Conservation (phyloP, 2,797 vertebrate genomes). For the Leptodactylus fallax region DNA sequence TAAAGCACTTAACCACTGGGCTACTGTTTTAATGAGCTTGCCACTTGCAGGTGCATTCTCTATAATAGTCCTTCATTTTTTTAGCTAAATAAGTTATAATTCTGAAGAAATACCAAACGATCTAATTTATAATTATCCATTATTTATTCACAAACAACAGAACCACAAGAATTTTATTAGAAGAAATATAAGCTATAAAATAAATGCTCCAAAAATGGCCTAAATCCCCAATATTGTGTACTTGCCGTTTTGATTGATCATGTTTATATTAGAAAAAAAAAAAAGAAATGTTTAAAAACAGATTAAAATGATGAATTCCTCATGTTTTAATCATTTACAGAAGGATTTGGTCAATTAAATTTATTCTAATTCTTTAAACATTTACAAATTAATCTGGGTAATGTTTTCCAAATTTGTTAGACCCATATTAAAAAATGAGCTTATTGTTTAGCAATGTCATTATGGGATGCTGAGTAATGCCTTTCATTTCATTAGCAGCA, state of each 20-base stretch:
- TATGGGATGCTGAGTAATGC: slow-evolving; percentile 56
- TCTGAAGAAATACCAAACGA: background rate
- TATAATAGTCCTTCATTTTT: background rate
- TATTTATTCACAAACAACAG: background rate
- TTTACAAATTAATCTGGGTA: slow-evolving; percentile 68
- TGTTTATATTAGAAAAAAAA: slow-evolving; percentile 31
- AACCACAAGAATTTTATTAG: slow-evolving; percentile 4
- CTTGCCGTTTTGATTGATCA: slow-evolving; percentile 14
- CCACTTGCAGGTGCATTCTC: background rate
- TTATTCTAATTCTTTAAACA: slow-evolving; percentile 64
- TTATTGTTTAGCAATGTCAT: slow-evolving; percentile 54
- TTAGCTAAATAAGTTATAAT: background rate
- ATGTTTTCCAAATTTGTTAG: slow-evolving; percentile 61
- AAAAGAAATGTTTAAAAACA: slow-evolving; percentile 49
- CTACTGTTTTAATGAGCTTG: background rate
- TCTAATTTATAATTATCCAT: slow-evolving; percentile 12
- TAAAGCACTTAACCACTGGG: slow-evolving; percentile 1
- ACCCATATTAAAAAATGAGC: slow-evolving; percentile 67
- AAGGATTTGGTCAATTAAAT: slow-evolving; percentile 69
- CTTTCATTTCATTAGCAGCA: slow-evolving; percentile 55
- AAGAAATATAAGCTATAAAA: slow-evolving; percentile 1
- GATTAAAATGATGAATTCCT: slow-evolving; percentile 52
- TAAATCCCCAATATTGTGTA: slow-evolving; percentile 11
- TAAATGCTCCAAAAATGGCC: background rate
- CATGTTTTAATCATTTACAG: slow-evolving; percentile 39